Conservation (phyloP, 2,888 invertebrate species). For the Cheilosia urbana region DNA sequence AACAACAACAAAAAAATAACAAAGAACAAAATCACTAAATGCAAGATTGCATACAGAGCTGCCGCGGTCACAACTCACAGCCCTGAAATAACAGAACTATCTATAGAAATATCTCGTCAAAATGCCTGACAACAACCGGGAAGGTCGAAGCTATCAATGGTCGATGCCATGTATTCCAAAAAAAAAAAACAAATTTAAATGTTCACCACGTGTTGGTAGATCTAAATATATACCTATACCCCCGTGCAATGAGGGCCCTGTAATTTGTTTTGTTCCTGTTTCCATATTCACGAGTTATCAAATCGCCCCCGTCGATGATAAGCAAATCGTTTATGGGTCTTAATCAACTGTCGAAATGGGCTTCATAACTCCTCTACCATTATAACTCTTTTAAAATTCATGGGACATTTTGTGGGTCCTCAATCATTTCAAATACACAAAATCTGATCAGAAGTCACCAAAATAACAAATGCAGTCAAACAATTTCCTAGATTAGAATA, state of each 20-base stretch:
- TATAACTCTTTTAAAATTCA: conserved; percentile 6
- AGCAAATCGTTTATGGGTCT: conserved; percentile 18
- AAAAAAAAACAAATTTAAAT: conserved; percentile 59
- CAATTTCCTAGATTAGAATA: conserved; percentile 31
- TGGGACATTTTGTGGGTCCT: background rate
- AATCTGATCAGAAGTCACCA: conserved; percentile 23
- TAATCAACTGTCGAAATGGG: conserved; percentile 4
- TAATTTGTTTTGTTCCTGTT: conserved; percentile 33
- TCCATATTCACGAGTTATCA: conserved; percentile 1
- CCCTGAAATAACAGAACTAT: conserved; percentile 45
- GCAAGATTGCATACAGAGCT: conserved; percentile 4
- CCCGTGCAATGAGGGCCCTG: conserved; percentile 28
- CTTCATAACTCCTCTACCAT: conserved; percentile 27
- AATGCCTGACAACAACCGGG: conserved; percentile 15
- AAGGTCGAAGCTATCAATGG: conserved; percentile 44
- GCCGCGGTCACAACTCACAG: conserved; percentile 27
- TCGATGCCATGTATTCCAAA: conserved; percentile 23
- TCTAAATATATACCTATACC: background rate
- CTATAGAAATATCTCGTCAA: conserved; percentile 36
- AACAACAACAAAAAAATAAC: background rate
- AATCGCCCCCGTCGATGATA: conserved; percentile 32
- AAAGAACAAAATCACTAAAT: conserved; percentile 25
- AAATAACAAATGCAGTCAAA: conserved; percentile 19
- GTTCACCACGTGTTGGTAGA: conserved; percentile 59
- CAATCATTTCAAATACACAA: conserved; percentile 29